Evolutionary conservation across 1,140 invertebrate species (phyloP), one percentile per base, ranked within the genome.

Genomic region (Chelonus insularis): DNA sequence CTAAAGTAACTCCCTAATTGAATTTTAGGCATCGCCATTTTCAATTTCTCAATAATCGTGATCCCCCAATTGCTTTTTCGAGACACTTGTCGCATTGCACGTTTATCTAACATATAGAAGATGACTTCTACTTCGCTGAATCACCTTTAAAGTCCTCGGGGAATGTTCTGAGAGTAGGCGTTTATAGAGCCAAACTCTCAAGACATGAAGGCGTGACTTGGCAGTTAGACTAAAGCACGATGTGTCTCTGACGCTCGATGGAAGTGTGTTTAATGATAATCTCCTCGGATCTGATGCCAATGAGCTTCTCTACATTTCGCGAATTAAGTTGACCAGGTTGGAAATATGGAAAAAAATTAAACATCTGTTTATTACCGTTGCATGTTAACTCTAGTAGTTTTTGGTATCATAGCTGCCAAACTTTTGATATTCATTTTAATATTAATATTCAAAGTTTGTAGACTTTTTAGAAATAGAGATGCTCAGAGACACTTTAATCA

Each of bases 261-360:
- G 12, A 8, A 39, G 52, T 55, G 52, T 55, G 52, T 45, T 57
- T 47, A 57, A 57, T 18, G 43, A 32, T 57, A 57, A 45, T 57
- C 29, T 57, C 39, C 45, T 37, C 25, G 7, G 3, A 29, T 29
- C 7, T 29, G 7, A 29, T 7, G 7, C 7, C 25, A 4, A 29
- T 29, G 7, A 3, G 7, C 7, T 29, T 7, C 25, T 29, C 7
- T 7, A 29, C 25, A 29, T 29, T 29, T 4, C 25, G 3, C 7
- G 3, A 29, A 29, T 29, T 3, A 4, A 4, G 25, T 29, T 29
- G 3, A 4, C 7, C 3, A 29, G 3, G 25, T 4, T 29, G 7
- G 3, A 29, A 7, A 29, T 29, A 29, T 29, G 7, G 3, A 29
- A 29, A 3, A 29, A 29, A 29, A 29, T n/a, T n/a, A n/a, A n/a